A percentile compares a stretch with the other conserved stretches of the same genome.
Conservation (phyloP, 2,797 vertebrate genomes). For the Myotis pilosus region DNA sequence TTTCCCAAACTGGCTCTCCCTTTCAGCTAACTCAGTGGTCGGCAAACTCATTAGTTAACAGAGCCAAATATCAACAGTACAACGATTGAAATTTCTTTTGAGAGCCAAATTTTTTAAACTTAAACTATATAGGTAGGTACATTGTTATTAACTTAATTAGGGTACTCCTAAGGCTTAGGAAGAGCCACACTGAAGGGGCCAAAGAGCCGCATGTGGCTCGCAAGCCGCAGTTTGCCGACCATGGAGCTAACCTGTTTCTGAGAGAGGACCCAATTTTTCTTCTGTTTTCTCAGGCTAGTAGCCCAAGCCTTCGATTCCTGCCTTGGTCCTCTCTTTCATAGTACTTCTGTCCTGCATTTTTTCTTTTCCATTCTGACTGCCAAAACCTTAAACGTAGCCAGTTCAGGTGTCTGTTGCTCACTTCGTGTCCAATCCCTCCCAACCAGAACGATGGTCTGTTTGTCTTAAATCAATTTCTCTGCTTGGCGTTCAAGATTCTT, state of each 20-base stretch:
- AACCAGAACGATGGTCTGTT: background rate
- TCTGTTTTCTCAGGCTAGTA: background rate
- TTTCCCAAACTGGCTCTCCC: background rate
- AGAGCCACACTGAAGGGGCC: too few species aligned
- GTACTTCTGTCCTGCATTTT: background rate
- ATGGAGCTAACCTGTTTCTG: background rate
- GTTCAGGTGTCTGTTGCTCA: background rate
- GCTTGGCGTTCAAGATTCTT: background rate
- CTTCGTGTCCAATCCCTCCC: background rate
- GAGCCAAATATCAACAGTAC: too few species aligned
- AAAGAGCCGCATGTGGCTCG: too few species aligned
- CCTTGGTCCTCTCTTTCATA: background rate
- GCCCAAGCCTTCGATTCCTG: background rate
- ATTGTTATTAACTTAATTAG: too few species aligned
- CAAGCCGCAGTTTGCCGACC: too few species aligned
- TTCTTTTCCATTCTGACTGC: background rate
- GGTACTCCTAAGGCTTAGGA: too few species aligned
- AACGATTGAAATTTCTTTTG: too few species aligned
- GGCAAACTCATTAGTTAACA: too few species aligned
- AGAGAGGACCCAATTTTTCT: background rate
- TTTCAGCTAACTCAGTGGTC: background rate
- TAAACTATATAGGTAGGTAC: too few species aligned
- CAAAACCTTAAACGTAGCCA: background rate
- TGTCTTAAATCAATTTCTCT: background rate
- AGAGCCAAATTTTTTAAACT: too few species aligned